A percentile compares a stretch with the other conserved stretches of the same genome.
These are phyloP conservation scores for Scrobipalpa atriplicella DNA, from an alignment of 2,888 invertebrate genomes.

Conservation along the genomic window DNA sequence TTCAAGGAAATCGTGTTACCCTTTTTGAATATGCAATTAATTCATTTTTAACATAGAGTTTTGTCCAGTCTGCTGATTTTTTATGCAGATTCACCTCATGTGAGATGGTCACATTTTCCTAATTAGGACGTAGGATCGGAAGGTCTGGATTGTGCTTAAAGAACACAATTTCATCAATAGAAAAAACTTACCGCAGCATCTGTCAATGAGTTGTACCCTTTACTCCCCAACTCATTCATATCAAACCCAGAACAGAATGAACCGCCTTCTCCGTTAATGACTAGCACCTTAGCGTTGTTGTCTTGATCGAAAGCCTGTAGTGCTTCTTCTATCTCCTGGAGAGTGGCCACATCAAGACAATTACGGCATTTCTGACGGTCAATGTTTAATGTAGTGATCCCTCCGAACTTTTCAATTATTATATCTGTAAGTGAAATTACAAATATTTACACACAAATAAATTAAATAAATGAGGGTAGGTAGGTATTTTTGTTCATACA, in stretches of 20 bases:
- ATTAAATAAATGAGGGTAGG: too few species aligned
- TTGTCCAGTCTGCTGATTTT: too few species aligned
- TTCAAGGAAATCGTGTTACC: too few species aligned
- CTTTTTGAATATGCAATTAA: too few species aligned
- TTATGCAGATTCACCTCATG: too few species aligned
- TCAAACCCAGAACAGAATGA: slow-evolving; percentile 97
- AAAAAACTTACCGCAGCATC: slow-evolving; percentile 67
- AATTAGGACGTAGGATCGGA: too few species aligned
- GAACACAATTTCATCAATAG: too few species aligned
- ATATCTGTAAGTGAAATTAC: slow-evolving; percentile 57
- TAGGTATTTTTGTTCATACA: too few species aligned
- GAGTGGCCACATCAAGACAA: slow-evolving; percentile 88
- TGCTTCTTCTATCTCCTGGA: slow-evolving; percentile 86
- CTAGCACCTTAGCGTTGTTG: slow-evolving; percentile 85
- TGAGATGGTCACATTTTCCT: too few species aligned
- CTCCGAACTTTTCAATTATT: slow-evolving; percentile 84
- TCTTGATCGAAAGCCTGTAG: slow-evolving; percentile 92
- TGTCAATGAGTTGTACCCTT: slow-evolving; percentile 62
- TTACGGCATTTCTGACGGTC: slow-evolving; percentile 93
- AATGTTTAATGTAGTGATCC: slow-evolving; percentile 91
- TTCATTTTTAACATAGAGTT: too few species aligned
- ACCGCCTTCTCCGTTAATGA: slow-evolving; percentile 95
- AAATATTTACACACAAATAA: too few species aligned
- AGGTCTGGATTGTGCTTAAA: background rate
- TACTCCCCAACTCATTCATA: slow-evolving; percentile 86